Evolutionary conservation across 2,797 vertebrate genomes (phyloP).

Genomic region (Ctenopoma kingsleyae): DNA sequence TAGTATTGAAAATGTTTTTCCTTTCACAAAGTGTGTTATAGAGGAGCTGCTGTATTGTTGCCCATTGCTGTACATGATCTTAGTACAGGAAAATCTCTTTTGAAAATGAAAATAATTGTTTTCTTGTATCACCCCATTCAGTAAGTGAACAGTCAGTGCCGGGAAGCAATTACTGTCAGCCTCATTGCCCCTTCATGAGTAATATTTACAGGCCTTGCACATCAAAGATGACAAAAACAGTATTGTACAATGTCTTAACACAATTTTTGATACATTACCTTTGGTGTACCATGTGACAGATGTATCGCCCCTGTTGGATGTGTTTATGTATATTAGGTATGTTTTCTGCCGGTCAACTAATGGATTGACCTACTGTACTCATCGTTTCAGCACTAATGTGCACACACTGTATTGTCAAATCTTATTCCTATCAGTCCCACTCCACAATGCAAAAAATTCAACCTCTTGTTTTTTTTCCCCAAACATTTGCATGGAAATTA

Average conservation of each 20-base stretch:
- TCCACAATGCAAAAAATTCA: conserved; percentile 55
- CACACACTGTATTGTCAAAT: conserved; percentile 10
- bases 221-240: conserved; percentile 40
- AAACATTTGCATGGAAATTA: conserved; percentile 79
- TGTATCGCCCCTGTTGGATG: neutral
- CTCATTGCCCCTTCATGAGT: conserved; percentile 35
- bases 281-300: conserved; percentile 4
- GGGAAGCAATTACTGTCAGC: conserved; percentile 38
- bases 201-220: conserved; percentile 44
- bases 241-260: conserved; percentile 26
- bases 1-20: conserved; percentile 35
- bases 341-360: neutral
- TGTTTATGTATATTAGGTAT: conserved; percentile 4
- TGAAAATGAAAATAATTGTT: conserved; percentile 37
- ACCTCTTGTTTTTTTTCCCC: conserved; percentile 40
- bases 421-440: conserved; percentile 35
- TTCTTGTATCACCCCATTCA: conserved; percentile 23
- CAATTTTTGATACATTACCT: conserved; percentile 21
- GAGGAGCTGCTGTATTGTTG: conserved; percentile 14
- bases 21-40: conserved; percentile 21
- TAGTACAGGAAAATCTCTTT: conserved; percentile 14
- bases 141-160: conserved; percentile 22
- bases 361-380: neutral
- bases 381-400: neutral
- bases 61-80: conserved; percentile 17